Evolutionary conservation across 2,888 invertebrate species (phyloP), one percentile per base, ranked within the genome.

Genomic region (Helleia helle): DNA sequence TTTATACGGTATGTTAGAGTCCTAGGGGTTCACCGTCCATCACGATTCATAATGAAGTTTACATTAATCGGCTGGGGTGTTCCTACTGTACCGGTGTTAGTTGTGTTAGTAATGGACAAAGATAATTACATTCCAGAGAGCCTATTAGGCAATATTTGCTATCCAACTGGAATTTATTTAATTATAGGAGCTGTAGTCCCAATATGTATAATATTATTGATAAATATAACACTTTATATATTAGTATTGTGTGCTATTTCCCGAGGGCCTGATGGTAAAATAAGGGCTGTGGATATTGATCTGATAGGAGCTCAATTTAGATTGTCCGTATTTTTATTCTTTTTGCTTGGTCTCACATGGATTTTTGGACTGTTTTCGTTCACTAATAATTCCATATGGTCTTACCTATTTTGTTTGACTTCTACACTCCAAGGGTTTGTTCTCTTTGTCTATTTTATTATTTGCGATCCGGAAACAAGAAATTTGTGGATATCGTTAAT

Each of bases 1-100:
- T 91, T 90, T 60, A 84, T 90, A 41, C 81, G 89, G 36, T 91
- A 90, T 53, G 91, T 91, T 1, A 86, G 87, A 44, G 89, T 91
- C 0, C 72, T 91, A 36, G 90, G 90, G 3, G 83, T 83, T 1
- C 65, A 70, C 7, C 70, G 87, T 26, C 88, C 88, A 4, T 79
- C 86, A 0, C 75, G 87, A 46, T 91, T 90, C 57, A 87, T 90
- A 58, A 60, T 88, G 3, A 90, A 90, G 59, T 86, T 89, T 9
- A 86, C 88, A 1, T 31, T 89, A 0, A 66, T 88, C 8, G 91
- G 90, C 4, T 91, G 91, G 91, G 87, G 88, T 1, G 49, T 84
- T n/a, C 89, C 89, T 0, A 30, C 86, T 1, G 48, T 89, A 40
- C 89, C 89, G 1, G 87, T 89, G 0, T 45, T 76, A 1, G 41